Percentiles rank a stretch among this genome's conserved stretches.
Evolutionary conservation across 1,140 invertebrate species (phyloP).

Genomic region (Pseudomyrmex gracilis): DNA sequence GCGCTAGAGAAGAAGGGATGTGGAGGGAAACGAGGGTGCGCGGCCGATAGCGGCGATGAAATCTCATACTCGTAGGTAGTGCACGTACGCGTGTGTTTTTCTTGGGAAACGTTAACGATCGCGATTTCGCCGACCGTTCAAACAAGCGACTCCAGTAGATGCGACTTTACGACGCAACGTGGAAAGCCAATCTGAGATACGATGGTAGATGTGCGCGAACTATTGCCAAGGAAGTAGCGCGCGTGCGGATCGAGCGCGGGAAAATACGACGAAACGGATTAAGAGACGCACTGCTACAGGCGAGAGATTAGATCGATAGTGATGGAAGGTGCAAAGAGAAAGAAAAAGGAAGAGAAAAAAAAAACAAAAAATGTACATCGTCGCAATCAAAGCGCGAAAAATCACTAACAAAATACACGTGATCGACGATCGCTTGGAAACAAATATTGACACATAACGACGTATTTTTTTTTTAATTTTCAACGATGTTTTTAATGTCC

Average conservation of each 20-base stretch:
- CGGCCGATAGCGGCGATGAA: slow-evolving; percentile 37
- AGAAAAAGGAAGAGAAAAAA: background rate
- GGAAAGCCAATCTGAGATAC: slow-evolving; percentile 34
- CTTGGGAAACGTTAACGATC: slow-evolving; percentile 37
- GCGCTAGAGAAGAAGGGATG: slow-evolving; percentile 3
- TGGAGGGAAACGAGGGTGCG: background rate
- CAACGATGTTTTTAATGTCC: background rate
- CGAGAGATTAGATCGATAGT: slow-evolving; percentile 50
- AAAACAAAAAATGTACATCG: slow-evolving; percentile 10
- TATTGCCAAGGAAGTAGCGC: background rate
- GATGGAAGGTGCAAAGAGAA: background rate
- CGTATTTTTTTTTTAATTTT: slow-evolving; percentile 1
- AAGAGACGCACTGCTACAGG: slow-evolving; percentile 34
- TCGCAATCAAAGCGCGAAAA: slow-evolving; percentile 21
- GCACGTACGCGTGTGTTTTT: slow-evolving; percentile 11
- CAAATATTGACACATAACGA: slow-evolving; percentile 34
- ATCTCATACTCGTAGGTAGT: slow-evolving; percentile 36
- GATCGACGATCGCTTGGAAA: slow-evolving; percentile 31
- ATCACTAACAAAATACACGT: slow-evolving; percentile 26
- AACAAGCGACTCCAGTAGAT: slow-evolving; percentile 38
- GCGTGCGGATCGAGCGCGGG: slow-evolving; percentile 18
- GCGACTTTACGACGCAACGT: slow-evolving; percentile 35
- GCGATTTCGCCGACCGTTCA: slow-evolving; percentile 42
- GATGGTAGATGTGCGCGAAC: slow-evolving; percentile 12
- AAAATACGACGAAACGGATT: slow-evolving; percentile 43